phyloP scores from a whole-genome alignment of 2,797 vertebrate genomes.

The Acanthopagrus latus region DNA sequence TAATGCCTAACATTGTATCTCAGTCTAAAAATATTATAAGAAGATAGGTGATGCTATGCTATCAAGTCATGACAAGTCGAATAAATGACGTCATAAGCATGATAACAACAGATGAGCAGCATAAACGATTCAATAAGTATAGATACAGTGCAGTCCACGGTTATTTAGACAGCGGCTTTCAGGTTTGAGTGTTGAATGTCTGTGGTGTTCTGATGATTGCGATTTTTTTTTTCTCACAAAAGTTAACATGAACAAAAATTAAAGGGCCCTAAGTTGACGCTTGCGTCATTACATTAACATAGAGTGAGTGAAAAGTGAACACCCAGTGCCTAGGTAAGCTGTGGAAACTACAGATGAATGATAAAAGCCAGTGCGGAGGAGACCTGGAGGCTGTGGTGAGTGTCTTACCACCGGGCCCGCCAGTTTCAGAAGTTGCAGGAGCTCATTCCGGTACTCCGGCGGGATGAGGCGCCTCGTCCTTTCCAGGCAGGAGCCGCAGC shows the following conservation, averaged over 20 bases:
- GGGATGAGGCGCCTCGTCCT: slow-evolving; percentile 49
- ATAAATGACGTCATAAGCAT: not conserved
- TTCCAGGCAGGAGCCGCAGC: slow-evolving; percentile 41
- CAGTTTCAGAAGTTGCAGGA: slow-evolving; percentile 74
- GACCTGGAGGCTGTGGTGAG: too few species aligned
- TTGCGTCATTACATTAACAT: not conserved
- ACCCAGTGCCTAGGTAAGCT: too few species aligned
- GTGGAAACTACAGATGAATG: not conserved
- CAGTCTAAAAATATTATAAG: not conserved
- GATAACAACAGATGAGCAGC: not conserved
- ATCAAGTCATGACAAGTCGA: not conserved
- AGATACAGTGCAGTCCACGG: not conserved
- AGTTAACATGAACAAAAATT: not conserved
- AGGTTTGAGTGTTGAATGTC: not conserved
- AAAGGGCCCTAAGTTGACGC: not conserved
- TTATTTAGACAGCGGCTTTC: too few species aligned
- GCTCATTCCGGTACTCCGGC: slow-evolving; percentile 66
- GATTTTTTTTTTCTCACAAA: too few species aligned
- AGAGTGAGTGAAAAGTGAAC: not conserved
- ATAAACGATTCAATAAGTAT: not conserved
- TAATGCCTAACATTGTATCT: too few species aligned
- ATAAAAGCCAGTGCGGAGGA: not conserved
- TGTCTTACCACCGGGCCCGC: slow-evolving; percentile 84
- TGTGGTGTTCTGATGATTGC: not conserved
- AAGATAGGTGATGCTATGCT: too few species aligned